These are phyloP conservation scores for Aporophyla nigra DNA, from an alignment of 2,888 invertebrate genomes.

Conservation along the genomic window DNA sequence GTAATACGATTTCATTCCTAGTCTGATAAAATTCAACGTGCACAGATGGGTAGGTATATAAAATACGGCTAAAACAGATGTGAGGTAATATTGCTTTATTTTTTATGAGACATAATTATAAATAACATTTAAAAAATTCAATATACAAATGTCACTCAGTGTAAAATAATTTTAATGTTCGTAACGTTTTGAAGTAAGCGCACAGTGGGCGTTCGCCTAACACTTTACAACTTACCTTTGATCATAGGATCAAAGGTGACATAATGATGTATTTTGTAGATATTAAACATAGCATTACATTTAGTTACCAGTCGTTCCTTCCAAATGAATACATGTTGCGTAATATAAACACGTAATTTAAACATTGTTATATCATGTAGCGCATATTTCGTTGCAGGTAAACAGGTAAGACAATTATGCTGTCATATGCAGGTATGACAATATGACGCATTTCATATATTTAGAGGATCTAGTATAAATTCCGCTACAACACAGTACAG, in stretches of 20 bases:
- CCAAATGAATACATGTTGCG: constrained; percentile 25
- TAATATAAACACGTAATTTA: background rate
- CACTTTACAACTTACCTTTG: constrained; percentile 64
- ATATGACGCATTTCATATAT: background rate
- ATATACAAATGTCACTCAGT: constrained; percentile 8
- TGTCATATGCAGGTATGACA: background rate
- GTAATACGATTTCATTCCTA: background rate
- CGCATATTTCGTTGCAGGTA: background rate
- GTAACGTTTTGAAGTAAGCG: constrained; percentile 2
- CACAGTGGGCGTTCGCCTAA: constrained; percentile 55
- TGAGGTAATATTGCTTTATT: background rate
- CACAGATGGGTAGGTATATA: background rate
- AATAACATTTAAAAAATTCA: too few species aligned
- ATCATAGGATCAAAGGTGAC: constrained; percentile 70
- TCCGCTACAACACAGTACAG: background rate
- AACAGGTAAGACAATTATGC: background rate
- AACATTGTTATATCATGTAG: constrained; percentile 4
- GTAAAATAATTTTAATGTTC: constrained; percentile 17
- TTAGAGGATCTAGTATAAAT: background rate
- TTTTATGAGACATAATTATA: background rate
- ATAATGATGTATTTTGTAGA: constrained; percentile 39
- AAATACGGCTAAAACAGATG: background rate
- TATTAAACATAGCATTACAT: constrained; percentile 38
- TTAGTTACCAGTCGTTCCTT: constrained; percentile 14
- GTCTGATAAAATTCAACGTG: background rate